Percentiles rank a stretch among this genome's conserved stretches.
These are phyloP conservation scores for Dasypogon diadema DNA, from an alignment of 2,888 invertebrate species.

Conservation along the genomic window DNA sequence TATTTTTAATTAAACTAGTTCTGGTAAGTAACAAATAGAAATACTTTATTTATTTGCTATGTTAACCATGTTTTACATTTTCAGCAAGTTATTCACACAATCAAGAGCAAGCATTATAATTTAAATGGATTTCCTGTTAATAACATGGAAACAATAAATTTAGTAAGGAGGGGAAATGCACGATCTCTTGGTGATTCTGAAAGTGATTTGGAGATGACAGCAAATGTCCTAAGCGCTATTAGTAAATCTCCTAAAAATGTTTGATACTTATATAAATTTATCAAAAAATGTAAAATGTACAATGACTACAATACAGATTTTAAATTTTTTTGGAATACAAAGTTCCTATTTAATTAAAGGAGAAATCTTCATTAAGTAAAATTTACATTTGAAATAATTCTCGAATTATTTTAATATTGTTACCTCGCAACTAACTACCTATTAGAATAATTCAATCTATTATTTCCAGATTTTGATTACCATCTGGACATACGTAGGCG, in stretches of 20 bases:
- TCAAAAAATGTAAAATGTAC: no score
- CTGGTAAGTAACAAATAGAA: slow-evolving; percentile 72
- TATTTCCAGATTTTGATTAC: no score
- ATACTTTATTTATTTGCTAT: background rate
- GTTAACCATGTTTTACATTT: slow-evolving; percentile 61
- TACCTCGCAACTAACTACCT: no score
- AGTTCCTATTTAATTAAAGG: no score
- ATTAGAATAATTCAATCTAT: no score
- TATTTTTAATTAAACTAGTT: slow-evolving; percentile 85
- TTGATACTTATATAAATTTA: no score
- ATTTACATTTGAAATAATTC: no score
- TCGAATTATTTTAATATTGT: no score
- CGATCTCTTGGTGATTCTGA: slow-evolving; percentile 3
- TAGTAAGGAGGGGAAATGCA: slow-evolving; percentile 59
- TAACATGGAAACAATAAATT: slow-evolving; percentile 58
- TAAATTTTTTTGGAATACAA: no score
- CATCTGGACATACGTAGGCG: background rate
- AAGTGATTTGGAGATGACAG: slow-evolving; percentile 24
- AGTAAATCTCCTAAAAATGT: no score
- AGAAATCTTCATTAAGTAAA: no score
- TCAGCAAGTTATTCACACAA: slow-evolving; percentile 77
- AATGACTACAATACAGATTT: no score
- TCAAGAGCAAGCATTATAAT: slow-evolving; percentile 72
- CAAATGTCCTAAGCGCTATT: slow-evolving; percentile 48
- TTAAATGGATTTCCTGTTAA: slow-evolving; percentile 62